Evolutionary conservation across 2,888 invertebrate genomes (phyloP), one percentile per base, ranked within the genome.

Genomic region (Cephus spinipes): DNA sequence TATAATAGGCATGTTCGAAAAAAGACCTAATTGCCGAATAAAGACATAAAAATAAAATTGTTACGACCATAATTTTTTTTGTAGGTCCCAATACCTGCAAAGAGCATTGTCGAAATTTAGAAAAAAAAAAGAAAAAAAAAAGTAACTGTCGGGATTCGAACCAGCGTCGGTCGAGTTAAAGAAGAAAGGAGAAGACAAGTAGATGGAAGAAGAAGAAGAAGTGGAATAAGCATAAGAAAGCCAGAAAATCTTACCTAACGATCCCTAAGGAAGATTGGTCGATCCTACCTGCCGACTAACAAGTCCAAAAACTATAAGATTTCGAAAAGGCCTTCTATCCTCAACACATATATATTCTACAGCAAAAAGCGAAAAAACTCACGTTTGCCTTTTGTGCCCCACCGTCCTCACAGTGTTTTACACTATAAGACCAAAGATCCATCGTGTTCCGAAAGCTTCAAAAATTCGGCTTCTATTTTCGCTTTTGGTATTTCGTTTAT

Each of bases 21-120:
- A 55, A 55, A 55, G 69, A 79, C 75, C 78, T 83, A 83, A 81
- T 82, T 79, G 82, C 81, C 73, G 79, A 81, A 81, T 79, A 80
- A 81, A 80, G 78, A 80, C 79, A 79, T 79, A 80, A 79, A 81
- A 82, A 9, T 23, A 55, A 23, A 9, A 2, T 55, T 55, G 23
- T 55, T 23, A 55, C 55, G 23, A 23, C 55, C 55, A 55, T 9
- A 6, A 9, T 23, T 40, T 23, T 55, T 55, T 23, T 55, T 23
- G 55, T 23, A 55, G 55, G 23, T 55, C 23, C 55, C 55, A 55
- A 23, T 55, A 55, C 55, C 55, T 55, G 55, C 9, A 55, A 23
- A 55, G 55, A 55, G 55, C 23, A 55, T 55, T 55, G 55, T 55
- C 23, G 23, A 55, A 55, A 9, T 55, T 55, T 23, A 23, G 2